Base-by-base conservation (phyloP, 2,797 vertebrate genomes). In the Rhyacichthys aspro region DNA sequence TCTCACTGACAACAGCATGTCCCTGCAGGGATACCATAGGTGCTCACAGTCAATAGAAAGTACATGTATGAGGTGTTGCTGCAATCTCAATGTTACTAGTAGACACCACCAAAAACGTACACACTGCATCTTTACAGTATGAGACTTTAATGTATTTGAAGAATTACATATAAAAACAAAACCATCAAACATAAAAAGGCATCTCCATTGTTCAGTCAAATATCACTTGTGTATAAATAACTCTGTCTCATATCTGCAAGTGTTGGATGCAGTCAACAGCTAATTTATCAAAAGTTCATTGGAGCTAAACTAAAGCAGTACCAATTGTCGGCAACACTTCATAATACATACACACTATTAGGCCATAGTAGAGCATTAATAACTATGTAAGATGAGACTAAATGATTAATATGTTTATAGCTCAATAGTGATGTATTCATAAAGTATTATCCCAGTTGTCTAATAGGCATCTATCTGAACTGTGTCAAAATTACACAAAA, bases 151-250 rank as follows among this genome's bases (percentile, higher is more conserved):
- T 47, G 45, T 3, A 28, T 9, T 9, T 10, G n/a, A 7, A 33
- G 23, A n/a, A n/a, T 7, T 45, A 11, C 8, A 6, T 4, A 45
- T 11, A 45, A 19, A 69, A 66, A 60, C 39, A 62, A 50, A 53
- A 43, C 15, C 41, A 9, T 46, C 12, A 17, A 55, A 62, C 11
- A 43, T n/a, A 61, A 59, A 71, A 74, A 66, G 39, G 4, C 39
- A 57, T 62, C 62, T 63, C 65, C 17, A 55, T 58, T 75, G 43
- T 56, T 74, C 62, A 65, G 39, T 72, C 56, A 33, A 33, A 47
- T 8, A 15, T 47, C 23, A 41, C 55, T 41, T 42, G 11, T 48
- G 37, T 32, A 17, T 11, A 67, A 64, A 67, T 37, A 55, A 9
- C 41, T 44, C 3, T 23, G 4, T 23, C 7, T 19, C 7, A 23